phyloP scores from a whole-genome alignment of 2,113 vertebrate genomes.

The Melanocharis versteri region DNA sequence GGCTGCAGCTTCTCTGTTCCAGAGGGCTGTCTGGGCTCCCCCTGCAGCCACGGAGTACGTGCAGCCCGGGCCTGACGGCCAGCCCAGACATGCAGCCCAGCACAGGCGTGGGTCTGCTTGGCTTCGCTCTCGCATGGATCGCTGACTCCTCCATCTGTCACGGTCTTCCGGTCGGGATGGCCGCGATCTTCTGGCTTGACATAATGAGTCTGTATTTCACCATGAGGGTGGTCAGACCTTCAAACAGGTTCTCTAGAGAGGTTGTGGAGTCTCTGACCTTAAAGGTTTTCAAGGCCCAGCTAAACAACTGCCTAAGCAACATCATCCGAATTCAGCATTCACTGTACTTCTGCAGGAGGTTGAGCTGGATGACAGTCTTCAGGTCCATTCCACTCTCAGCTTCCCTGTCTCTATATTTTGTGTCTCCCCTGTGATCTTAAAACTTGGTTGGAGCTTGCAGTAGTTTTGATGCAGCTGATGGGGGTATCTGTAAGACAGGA shows the following conservation, averaged over 20 bases:
- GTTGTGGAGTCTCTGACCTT: not conserved
- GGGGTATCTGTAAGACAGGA: not conserved
- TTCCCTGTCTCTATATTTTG: not conserved
- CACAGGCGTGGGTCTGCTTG: rapidly evolving
- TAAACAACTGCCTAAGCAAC: not conserved
- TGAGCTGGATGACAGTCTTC: not conserved
- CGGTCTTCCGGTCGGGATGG: not conserved
- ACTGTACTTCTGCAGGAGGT: not conserved
- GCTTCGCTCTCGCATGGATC: not conserved
- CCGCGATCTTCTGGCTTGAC: not conserved
- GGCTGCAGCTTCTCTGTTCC: not conserved
- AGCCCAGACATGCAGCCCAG: not conserved
- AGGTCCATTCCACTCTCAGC: not conserved
- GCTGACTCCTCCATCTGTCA: rapidly evolving
- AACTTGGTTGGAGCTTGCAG: not conserved
- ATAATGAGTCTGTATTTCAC: not conserved
- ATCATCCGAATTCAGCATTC: not conserved
- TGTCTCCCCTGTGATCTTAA: not conserved
- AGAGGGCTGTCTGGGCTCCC: not conserved
- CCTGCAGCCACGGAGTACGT: not conserved
- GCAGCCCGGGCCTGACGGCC: rapidly evolving
- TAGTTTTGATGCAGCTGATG: not conserved
- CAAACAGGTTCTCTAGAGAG: not conserved
- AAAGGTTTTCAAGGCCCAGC: not conserved
- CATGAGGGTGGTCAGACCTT: not conserved